Percentiles rank a stretch among this genome's conserved stretches.
These are phyloP conservation scores for Dynastes tityus DNA, from an alignment of 2,888 invertebrate species.

Conservation along the genomic window DNA sequence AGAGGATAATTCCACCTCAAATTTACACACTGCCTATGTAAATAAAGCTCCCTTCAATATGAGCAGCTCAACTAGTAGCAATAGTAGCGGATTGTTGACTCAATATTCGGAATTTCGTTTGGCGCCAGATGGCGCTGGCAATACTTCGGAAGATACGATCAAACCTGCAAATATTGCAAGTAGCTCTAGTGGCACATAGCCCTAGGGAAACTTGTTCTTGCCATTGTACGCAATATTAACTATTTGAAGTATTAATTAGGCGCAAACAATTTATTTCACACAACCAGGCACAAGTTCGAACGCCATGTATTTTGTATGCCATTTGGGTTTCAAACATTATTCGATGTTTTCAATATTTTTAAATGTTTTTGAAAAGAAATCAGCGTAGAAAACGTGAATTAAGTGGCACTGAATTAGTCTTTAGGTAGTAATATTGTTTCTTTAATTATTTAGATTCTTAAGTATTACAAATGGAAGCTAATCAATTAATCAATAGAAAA, in stretches of 20 bases:
- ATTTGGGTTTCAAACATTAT: not conserved
- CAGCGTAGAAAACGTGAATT: not conserved
- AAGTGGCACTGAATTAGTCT: not conserved
- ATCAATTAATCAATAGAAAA: not conserved
- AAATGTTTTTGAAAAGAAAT: not conserved
- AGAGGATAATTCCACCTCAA: slow-evolving; percentile 33
- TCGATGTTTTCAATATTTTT: not conserved
- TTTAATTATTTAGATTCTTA: not conserved
- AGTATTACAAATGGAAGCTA: slow-evolving; percentile 2
- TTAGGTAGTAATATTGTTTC: slow-evolving; percentile 4
- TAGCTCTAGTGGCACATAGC: slow-evolving; percentile 21
- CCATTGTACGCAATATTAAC: not conserved
- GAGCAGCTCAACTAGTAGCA: slow-evolving; percentile 50
- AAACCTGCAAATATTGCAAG: not conserved
- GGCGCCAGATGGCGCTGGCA: slow-evolving; percentile 61
- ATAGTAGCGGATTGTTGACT: slow-evolving; percentile 50
- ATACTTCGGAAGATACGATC: slow-evolving; percentile 47
- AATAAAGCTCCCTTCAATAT: slow-evolving; percentile 7
- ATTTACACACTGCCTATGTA: not conserved
- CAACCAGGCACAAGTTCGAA: slow-evolving; percentile 5
- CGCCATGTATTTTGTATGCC: not conserved
- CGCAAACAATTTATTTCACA: slow-evolving; percentile 6
- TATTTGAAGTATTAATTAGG: slow-evolving; percentile 27
- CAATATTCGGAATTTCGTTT: slow-evolving; percentile 53
- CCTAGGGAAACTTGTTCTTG: not conserved